Evolutionary conservation across 2,113 vertebrate genomes (phyloP), one percentile per base, ranked within the genome.

Genomic region (Equus quagga): DNA sequence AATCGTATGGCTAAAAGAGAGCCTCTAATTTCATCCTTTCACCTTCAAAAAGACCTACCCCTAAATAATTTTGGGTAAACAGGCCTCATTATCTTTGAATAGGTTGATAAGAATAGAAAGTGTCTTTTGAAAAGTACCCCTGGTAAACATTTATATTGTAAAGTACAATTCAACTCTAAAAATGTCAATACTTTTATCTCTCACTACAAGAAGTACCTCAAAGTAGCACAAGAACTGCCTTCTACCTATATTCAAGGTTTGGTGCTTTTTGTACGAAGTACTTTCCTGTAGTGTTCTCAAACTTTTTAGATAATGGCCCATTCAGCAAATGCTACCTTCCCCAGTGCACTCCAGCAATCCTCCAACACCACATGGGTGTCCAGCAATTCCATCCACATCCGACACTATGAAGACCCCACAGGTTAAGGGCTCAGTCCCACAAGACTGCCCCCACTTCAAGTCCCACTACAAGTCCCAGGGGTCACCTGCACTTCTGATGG

Each of bases 41-140:
- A 11, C 5, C 56, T 83, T 83, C 26, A 64, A 73, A 76, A 49
- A 65, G 13, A 24, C 9, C 33, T 54, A 44, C 17, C 19, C n/a
- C 64, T 36, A 60, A 56, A 67, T 70, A 81, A 44, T 79, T 58
- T 86, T 28, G 21, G 51, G n/a, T 51, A 67, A 73, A 93, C 23
- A 41, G 79, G 31, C 21, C 21, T 91, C 60, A 14, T 26, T 94
- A 46, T 91, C 84, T 85, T 94, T 86, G 41, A 95, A 54, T 81
- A 89, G 26, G 21, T 23, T 69, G 80, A 49, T 87, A 91, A 97
- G 80, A 76, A 44, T 28, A 96, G 62, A 96, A 78, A 95, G 76
- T 49, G 1, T 79, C 80, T 85, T 96, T 94, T 58, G 65, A 89
- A 89, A 95, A 64, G 58, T 80, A 91, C 15, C 17, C 36, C 15